phyloP scores from a whole-genome alignment of 2,888 invertebrate genomes.

The Drosophila borealis region DNA sequence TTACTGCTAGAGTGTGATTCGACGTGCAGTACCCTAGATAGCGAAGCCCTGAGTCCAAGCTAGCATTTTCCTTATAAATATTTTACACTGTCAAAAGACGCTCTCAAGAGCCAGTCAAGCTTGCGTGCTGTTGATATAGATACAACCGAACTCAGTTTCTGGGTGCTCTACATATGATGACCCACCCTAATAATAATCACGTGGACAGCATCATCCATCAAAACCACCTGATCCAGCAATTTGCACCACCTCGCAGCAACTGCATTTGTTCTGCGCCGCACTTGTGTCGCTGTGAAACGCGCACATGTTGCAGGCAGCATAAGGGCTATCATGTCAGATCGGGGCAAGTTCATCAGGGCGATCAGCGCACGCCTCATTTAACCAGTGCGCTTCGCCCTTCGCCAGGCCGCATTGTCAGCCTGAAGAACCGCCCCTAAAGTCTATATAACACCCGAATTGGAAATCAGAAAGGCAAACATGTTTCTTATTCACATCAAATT shows the following conservation, averaged over 20 bases:
- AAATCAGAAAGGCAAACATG: constrained; percentile 77
- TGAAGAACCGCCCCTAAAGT: constrained; percentile 62
- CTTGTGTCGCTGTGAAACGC: constrained; percentile 62
- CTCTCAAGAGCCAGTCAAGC: no score
- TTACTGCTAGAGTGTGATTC: no score
- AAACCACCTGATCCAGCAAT: constrained; percentile 58
- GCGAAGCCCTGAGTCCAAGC: no score
- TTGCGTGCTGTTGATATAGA: no score
- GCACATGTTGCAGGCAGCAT: constrained; percentile 64
- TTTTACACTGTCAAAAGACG: no score
- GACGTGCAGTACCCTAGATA: no score
- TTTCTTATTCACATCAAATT: constrained; percentile 63
- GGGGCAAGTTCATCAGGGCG: constrained; percentile 43
- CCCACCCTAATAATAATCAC: constrained; percentile 22
- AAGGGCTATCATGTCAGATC: constrained; percentile 32
- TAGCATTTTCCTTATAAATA: no score
- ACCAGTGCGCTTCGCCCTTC: constrained; percentile 13
- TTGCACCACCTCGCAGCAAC: constrained; percentile 32
- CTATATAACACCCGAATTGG: constrained; percentile 41
- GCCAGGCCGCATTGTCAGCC: neutral
- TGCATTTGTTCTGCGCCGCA: constrained; percentile 28
- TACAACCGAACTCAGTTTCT: neutral
- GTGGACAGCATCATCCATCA: constrained; percentile 36
- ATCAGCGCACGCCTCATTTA: constrained; percentile 66
- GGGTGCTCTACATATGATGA: constrained; percentile 8